Conservation (phyloP, 2,797 vertebrate species). For the Enteromius treurensis region DNA sequence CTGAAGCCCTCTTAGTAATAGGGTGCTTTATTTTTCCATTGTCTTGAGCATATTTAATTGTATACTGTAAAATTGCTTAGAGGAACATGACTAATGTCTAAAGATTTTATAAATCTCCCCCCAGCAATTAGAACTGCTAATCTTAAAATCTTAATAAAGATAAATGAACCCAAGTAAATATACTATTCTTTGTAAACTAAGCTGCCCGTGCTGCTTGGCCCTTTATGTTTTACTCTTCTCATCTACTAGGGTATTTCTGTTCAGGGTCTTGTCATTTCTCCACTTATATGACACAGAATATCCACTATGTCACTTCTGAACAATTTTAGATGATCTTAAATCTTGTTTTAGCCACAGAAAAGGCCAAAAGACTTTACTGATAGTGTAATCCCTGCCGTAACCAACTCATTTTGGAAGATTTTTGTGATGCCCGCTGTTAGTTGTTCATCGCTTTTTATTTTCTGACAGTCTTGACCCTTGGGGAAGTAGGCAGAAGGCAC, state of each 20-base stretch:
- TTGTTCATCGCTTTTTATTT: constrained; percentile 50
- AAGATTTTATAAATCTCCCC: constrained; percentile 39
- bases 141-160: background rate
- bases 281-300: background rate
- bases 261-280: background rate
- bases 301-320: too few species aligned
- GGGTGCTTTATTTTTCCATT: constrained; percentile 33
- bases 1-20: background rate
- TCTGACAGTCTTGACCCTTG: constrained; percentile 67
- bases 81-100: constrained; percentile 43
- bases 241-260: background rate
- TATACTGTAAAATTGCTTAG: constrained; percentile 44
- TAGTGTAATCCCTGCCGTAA: fast-evolving
- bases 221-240: constrained; percentile 22
- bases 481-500: constrained; percentile 74
- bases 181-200: constrained; percentile 27
- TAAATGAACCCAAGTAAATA: background rate
- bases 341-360: constrained; percentile 66
- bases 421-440: constrained; percentile 12
- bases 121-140: constrained; percentile 42
- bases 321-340: too few species aligned
- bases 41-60: constrained; percentile 52
- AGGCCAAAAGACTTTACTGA: constrained; percentile 51
- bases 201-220: constrained; percentile 16
- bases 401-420: constrained; percentile 67